A percentile compares a stretch with the other conserved stretches of the same genome.
Conservation (phyloP, 2,888 invertebrate genomes). For the Apantesis nais region DNA sequence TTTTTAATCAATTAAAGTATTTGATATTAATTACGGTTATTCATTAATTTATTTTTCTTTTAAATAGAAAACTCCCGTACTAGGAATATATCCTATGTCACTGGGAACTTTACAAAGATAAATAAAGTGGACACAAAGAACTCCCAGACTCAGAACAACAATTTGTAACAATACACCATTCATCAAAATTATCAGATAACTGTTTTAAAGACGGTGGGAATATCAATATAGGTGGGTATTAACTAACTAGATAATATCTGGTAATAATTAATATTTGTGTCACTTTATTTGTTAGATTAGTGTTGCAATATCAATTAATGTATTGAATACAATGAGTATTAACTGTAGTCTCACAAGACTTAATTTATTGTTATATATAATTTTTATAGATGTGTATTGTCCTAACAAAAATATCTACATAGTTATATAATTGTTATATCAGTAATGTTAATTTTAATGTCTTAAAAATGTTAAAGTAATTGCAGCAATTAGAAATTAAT, state of each 20-base stretch:
- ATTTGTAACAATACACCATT: not conserved
- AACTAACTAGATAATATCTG: not conserved
- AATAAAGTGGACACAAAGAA: not conserved
- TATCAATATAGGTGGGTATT: not conserved
- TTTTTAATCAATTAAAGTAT: too few species aligned
- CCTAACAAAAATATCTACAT: not conserved
- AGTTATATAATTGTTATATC: not conserved
- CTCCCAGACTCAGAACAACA: not conserved
- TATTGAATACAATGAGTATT: not conserved
- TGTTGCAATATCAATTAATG: not conserved
- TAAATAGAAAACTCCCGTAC: too few species aligned
- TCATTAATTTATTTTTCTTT: too few species aligned
- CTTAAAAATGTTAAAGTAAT: not conserved
- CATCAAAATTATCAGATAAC: not conserved
- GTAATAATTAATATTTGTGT: not conserved
- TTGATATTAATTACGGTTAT: too few species aligned
- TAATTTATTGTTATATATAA: too few species aligned
- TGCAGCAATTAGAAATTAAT: not conserved
- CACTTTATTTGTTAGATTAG: not conserved
- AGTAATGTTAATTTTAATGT: not conserved
- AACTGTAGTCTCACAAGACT: too few species aligned
- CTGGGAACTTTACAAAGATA: too few species aligned
- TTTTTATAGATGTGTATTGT: too few species aligned
- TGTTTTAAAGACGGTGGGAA: not conserved
- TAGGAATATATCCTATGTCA: too few species aligned